A percentile compares a stretch with the other conserved stretches of the same genome.
These are phyloP conservation scores for Salvator merianae DNA, from an alignment of 2,113 vertebrate genomes.

Conservation along the genomic window DNA sequence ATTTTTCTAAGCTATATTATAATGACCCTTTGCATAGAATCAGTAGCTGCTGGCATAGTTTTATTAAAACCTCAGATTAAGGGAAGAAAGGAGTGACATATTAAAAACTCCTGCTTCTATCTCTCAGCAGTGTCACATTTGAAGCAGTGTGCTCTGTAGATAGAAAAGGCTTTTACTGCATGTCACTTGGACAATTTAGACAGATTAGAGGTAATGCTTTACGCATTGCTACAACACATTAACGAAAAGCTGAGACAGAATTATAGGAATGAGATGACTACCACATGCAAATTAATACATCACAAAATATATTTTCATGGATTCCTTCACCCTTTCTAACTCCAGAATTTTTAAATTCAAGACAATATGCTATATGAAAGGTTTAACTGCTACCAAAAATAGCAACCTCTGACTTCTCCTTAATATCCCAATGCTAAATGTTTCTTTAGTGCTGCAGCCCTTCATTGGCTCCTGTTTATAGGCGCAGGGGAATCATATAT, in stretches of 20 bases:
- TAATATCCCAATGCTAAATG: background rate
- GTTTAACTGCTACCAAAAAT: background rate
- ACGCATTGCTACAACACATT: conserved; percentile 3
- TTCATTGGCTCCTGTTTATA: background rate
- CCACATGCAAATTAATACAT: background rate
- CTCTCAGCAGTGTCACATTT: conserved; percentile 38
- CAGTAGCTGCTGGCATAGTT: conserved; percentile 30
- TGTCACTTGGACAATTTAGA: conserved; percentile 42
- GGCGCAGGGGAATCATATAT: no score
- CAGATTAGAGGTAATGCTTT: conserved; percentile 30
- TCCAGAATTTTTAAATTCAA: background rate
- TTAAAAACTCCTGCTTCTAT: conserved; percentile 41
- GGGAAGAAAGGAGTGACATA: conserved; percentile 24
- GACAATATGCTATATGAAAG: background rate
- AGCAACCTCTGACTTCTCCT: no score
- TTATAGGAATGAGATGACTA: background rate
- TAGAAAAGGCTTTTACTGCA: conserved; percentile 28
- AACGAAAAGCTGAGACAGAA: background rate
- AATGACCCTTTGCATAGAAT: conserved; percentile 1
- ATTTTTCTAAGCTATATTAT: conserved; percentile 6
- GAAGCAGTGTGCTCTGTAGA: conserved; percentile 31
- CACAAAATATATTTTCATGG: background rate
- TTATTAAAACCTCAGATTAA: conserved; percentile 38
- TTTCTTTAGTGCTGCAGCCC: background rate
- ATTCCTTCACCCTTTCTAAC: background rate